Conservation (phyloP, 2,113 vertebrate species). For the Neomonachus schauinslandi region DNA sequence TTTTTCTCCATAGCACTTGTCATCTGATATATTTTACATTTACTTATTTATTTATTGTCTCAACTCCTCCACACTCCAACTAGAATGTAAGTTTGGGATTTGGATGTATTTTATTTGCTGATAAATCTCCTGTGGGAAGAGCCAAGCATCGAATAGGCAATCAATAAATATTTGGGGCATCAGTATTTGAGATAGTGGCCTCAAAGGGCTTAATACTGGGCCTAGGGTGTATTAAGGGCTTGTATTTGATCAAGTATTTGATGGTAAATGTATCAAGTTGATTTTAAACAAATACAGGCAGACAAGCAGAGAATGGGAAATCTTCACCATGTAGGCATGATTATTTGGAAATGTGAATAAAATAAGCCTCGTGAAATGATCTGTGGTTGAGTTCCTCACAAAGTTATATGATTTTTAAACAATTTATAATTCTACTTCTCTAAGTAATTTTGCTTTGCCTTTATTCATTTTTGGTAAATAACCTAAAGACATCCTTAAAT, state of each 20-base stretch:
- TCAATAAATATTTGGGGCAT: not conserved
- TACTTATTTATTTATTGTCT: not conserved
- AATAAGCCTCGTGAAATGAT: not conserved
- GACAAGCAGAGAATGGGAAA: not conserved
- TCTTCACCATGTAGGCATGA: not conserved
- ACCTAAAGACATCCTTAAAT: not conserved
- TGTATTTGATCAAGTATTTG: slow-evolving; percentile 20
- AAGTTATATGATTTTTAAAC: not conserved
- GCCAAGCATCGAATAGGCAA: not conserved
- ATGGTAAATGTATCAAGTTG: not conserved
- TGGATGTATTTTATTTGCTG: not conserved
- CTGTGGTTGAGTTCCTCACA: not conserved
- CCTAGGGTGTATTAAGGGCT: not conserved
- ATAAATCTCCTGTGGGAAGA: not conserved
- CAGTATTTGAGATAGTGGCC: not conserved
- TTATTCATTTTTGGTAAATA: not conserved
- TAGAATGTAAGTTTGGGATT: not conserved
- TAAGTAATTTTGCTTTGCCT: not conserved
- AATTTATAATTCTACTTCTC: not conserved
- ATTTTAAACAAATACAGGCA: not conserved
- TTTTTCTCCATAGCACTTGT: not conserved
- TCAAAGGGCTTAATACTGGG: not conserved
- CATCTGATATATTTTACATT: not conserved
- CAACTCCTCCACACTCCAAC: not conserved
- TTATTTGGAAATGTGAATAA: not conserved